Evolutionary conservation across 2,113 vertebrate genomes (phyloP), one percentile per base, ranked within the genome.

Genomic region (Chrysemys picta): DNA sequence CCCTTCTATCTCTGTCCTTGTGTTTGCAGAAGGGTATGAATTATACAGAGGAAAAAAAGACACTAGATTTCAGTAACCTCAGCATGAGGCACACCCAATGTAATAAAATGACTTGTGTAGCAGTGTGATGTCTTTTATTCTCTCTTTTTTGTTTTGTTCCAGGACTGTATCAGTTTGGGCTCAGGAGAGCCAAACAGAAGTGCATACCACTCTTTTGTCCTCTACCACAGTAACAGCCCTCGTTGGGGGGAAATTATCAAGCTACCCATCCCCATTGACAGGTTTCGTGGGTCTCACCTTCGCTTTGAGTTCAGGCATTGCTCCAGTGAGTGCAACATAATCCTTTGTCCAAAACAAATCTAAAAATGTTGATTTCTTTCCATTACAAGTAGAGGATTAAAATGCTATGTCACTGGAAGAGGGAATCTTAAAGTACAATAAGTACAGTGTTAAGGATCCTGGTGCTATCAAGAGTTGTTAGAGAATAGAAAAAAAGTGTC

Each of bases 231-330:
- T 95, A 99, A 99, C 94, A 98, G 99, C 95, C 99, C 99, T 75
- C 99, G 99, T 75, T 99, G 99, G 99, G 99, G 99, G 16, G 99
- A 99, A 96, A 99, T 99, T 97, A 98, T 99, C 97, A 99, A 99
- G 88, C 97, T 99, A 86, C 99, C 99, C 88, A 99, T 99, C 95
- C 99, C 99, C 85, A 99, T 99, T 52, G 99, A 99, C 95, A 98
- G 99, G 65, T 99, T 99, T 98, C 98, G 99, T 72, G 99, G 99
- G 10, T 99, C 99, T 88, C 99, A 99, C 96, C 99, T 99, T 72
- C 99, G 99, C 90, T 99, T 99, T 56, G 99, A 99, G 97, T 99
- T 99, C 98, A 98, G 99, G 84, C 99, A 99, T 96, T 99, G 99
- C 97, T 99, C 99, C 96, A 99, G 99, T 99, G 98, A 99, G 99